Evolutionary conservation across 1,140 invertebrate species (phyloP).

Genomic region (Atta cephalotes): DNA sequence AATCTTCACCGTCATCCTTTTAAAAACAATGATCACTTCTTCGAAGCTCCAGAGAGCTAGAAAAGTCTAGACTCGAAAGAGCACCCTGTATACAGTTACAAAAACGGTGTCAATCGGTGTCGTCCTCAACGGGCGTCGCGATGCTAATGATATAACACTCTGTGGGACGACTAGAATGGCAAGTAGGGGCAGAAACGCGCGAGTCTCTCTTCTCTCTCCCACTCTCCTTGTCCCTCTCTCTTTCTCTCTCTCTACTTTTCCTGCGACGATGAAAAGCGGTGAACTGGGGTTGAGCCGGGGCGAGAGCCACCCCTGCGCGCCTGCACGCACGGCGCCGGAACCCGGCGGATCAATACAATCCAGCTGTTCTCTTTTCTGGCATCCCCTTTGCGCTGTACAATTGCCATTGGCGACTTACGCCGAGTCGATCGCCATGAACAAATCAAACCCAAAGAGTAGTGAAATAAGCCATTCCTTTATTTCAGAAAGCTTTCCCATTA

Average conservation of each 20-base stretch:
- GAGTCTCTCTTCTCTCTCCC: not conserved
- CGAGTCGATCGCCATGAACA: constrained; percentile 7
- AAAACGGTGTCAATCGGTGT: constrained; percentile 2
- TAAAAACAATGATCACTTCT: not conserved
- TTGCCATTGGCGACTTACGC: not conserved
- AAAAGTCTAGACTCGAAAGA: not conserved
- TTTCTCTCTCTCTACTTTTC: constrained; percentile 42
- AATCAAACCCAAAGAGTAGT: not conserved
- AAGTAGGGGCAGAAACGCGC: constrained; percentile 58
- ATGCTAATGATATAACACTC: constrained; percentile 72
- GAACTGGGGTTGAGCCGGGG: constrained; percentile 67
- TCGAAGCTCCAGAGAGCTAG: not conserved
- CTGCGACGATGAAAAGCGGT: constrained; percentile 72
- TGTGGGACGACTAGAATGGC: constrained; percentile 34
- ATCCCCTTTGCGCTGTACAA: constrained; percentile 77
- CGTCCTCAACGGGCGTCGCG: constrained; percentile 50
- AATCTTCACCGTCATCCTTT: constrained; percentile 83
- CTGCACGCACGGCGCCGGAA: constrained; percentile 61
- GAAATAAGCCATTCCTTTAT: not conserved
- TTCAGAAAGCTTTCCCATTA: not conserved
- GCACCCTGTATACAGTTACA: not conserved
- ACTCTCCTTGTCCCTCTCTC: not conserved
- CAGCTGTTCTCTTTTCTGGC: constrained; percentile 83
- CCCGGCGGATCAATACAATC: constrained; percentile 83
- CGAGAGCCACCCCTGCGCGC: constrained; percentile 80